Conservation (phyloP, 2,797 vertebrate genomes). For the Choloepus didactylus region DNA sequence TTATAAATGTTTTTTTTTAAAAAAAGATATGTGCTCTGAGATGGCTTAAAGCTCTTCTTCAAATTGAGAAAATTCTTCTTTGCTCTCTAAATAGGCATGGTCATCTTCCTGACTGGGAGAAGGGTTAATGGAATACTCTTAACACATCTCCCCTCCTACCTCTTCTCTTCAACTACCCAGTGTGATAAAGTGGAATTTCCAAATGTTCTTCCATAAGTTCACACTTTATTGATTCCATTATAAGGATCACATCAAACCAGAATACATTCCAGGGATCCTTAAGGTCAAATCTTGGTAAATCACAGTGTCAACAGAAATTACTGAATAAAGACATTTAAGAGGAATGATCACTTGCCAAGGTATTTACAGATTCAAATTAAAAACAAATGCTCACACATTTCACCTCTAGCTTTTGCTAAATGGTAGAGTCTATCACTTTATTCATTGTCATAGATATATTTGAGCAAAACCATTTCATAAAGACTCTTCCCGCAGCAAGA, state of each 20-base stretch:
- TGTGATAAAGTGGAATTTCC: slow-evolving; percentile 1
- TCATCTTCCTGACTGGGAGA: not conserved
- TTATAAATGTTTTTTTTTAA: not conserved
- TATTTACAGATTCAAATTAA: slow-evolving; percentile 19
- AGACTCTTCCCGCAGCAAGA: not conserved
- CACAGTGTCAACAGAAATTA: not conserved
- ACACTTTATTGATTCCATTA: slow-evolving; percentile 20
- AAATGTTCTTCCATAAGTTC: slow-evolving; percentile 35
- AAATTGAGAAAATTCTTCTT: not conserved
- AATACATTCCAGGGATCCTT: not conserved
- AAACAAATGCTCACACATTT: slow-evolving; percentile 29
- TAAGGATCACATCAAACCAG: slow-evolving; percentile 16
- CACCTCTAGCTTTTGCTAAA: slow-evolving; percentile 27
- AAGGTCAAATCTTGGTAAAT: slow-evolving; percentile 21
- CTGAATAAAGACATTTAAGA: not conserved
- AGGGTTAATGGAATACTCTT: not conserved
- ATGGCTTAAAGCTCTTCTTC: not conserved
- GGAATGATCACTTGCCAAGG: not conserved
- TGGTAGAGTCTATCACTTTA: not conserved
- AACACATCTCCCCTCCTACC: not conserved
- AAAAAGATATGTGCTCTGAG: not conserved
- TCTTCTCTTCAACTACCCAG: not conserved
- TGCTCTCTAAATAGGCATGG: not conserved
- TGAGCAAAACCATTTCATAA: slow-evolving; percentile 47
- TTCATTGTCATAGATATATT: not conserved